A percentile compares a stretch with the other conserved stretches of the same genome.
These are phyloP conservation scores for Atethmia centrago DNA, from an alignment of 2,888 invertebrate genomes.

Conservation along the genomic window DNA sequence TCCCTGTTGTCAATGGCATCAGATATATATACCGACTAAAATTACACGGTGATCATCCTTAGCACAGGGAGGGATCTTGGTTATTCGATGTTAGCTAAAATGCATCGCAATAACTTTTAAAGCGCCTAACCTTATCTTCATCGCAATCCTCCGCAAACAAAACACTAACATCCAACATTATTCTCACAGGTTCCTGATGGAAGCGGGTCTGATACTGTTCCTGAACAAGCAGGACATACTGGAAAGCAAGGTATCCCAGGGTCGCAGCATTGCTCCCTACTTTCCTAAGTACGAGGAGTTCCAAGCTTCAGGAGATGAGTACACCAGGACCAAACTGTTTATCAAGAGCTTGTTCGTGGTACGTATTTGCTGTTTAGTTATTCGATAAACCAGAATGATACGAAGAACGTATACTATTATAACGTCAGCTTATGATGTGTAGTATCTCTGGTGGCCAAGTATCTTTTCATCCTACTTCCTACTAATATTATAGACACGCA, in stretches of 20 bases:
- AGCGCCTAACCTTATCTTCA: constrained; percentile 16
- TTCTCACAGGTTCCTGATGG: constrained; percentile 91
- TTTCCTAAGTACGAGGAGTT: constrained; percentile 92
- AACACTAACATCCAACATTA: neutral
- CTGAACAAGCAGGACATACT: constrained; percentile 95
- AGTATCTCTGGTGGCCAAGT: too few relatives aligned
- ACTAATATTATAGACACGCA: too few relatives aligned
- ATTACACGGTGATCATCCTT: too few relatives aligned
- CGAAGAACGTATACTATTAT: too few relatives aligned
- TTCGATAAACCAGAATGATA: too few relatives aligned
- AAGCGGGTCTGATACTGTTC: constrained; percentile 95
- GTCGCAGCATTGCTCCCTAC: constrained; percentile 91
- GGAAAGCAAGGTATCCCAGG: constrained; percentile 92
- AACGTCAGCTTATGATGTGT: too few relatives aligned
- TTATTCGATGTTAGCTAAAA: neutral
- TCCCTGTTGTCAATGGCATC: too few relatives aligned
- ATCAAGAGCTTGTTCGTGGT: constrained; percentile 93
- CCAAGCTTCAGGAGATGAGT: constrained; percentile 90
- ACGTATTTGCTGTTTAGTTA: constrained; percentile 63
- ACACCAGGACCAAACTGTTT: constrained; percentile 92
- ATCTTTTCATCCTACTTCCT: too few relatives aligned
- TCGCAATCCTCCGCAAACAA: neutral
- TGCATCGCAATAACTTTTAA: neutral
- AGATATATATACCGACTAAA: too few relatives aligned
- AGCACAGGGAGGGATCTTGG: neutral